Base-by-base conservation (phyloP, 1,140 invertebrate genomes). In the Dysdera silvatica region DNA sequence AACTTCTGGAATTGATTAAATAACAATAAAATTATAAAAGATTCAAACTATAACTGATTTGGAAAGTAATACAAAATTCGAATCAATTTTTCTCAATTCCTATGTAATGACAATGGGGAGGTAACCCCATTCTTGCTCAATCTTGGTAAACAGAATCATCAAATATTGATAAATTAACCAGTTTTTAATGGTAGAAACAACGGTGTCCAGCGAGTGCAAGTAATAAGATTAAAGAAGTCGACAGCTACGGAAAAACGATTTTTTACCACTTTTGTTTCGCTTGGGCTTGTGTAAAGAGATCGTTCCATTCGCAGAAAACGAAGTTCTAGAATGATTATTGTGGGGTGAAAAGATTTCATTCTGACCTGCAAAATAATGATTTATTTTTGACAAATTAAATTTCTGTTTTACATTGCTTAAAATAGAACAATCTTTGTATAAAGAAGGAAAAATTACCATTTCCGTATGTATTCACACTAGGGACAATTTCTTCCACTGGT, bases 201-300 rank as follows among this genome's bases (percentile, higher is more conserved):
- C n/a, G n/a, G n/a, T n/a, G n/a, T n/a, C n/a, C n/a, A n/a, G n/a
- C n/a, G n/a, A n/a, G n/a, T n/a, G n/a, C n/a, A n/a, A 49, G 26
- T 49, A 23, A 12, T 49, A 23, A 23, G 4, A 49, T 53, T 65
- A 65, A 26, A 65, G 20, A 16, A 65, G 28, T 24, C 63, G 49
- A 49, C 63, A 65, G 26, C 49, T 49, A 20, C 54, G 32, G 31
- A 60, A 52, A 26, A 65, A 54, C n/a, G 52, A 52, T 33, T 60
- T 65, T 54, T 65, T 65, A 16, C 63, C 56, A 48, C 63, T 65
- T 65, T 65, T 65, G 20, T 32, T 54, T 41, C 63, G 14, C 40
- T 61, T 65, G 8, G 56, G 56, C 56, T 65, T 59, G 35, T 65
- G 63, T 29, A 65, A 31, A 40, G 63, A 65, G 18, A 65, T 65